Base-by-base conservation (phyloP, 2,888 invertebrate genomes). In the Dolichopus griseipennis region DNA sequence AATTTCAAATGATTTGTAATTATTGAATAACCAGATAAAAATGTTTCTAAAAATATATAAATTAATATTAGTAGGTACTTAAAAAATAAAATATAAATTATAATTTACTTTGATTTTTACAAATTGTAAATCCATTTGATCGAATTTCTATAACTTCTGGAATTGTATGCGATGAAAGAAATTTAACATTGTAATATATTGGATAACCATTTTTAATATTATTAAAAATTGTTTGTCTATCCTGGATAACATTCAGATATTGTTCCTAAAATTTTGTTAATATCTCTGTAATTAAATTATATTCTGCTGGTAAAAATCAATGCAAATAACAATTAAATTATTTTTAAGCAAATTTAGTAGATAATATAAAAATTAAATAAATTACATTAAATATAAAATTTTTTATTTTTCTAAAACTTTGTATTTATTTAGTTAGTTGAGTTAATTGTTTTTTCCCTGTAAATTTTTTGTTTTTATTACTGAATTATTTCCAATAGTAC, bases 71-170 rank as follows among this genome's bases (percentile, higher is more conserved):
- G 6, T 34, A 7, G 34, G 5, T 34, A 7, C 9, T 7, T 34
- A 12, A n/a, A 52, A 52, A 18, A 41, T 41, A 41, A 52, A 52
- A 52, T 52, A 6, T n/a, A 52, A 37, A 18, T 52, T 52, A 12
- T 15, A 12, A 52, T 18, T 52, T 52, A 52, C 52, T 18, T 52
- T 2, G 80, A 67, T 80, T 78, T 68, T 85, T 78, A 73, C 89
- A 89, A 8, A 88, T 70, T 1, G 81, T 74, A 1, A 81, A 75
- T 9, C 83, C 84, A 73, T 89, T 88, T 12, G 86, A 80, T 1
- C 78, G 75, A 27, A 89, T 83, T 61, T 80, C 77, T 0, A 86
- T 86, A 4, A 88, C 77, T 72, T 81, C 83, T 0, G 89, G 88
- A 63, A 86, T 68, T 0, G 84, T 84, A 22, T 80, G 81, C 12